Evolutionary conservation across 92 coral and sea anemone genomes (phyloP), one percentile per base, ranked within the genome.

Genomic region (Blastomussa wellsi): DNA sequence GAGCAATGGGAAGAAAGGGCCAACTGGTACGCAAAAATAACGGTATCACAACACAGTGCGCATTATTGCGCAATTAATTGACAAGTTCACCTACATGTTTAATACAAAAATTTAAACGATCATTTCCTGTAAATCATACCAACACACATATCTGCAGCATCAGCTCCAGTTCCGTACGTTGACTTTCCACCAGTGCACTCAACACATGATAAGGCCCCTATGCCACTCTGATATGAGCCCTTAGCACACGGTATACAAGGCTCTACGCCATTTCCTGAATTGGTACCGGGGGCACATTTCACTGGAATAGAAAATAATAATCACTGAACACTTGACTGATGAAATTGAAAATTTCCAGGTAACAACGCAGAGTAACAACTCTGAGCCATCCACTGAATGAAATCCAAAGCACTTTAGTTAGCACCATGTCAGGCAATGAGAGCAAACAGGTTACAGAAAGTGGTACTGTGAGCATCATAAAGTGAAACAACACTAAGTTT

Each of bases 241-340:
- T 93, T 89, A 8, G 84, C 84, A 84, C 99, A 96, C 51, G 99
- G 98, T 35, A 42, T 65, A 79, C 99, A 96, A 17, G 99, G 99
- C 79, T 96, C 99, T 6, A 96, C 99, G 37, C 99, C 99, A 77
- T 90, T 92, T 29, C 74, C 73, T 33, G 99, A 96, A 69, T 79
- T 94, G 3, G 99, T 94, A 80, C 99, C 99, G 8, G 98, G 97
- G 42, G 99, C 94, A 81, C 99, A 96, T 78, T 92, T 94, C 99
- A 96, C 99, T 96, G 70, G 33, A 72, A 68, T 31, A 79, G 59
- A 49, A 17, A 69, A 37, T 28, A 57, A 16, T 22, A 38, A 36
- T 37, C 6, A 42, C 31, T 13, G 33, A 42, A 26, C 19, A 4
- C 47, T n/a, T 72, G 52, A 37, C 14, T 72, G 48, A 20, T 52